Evolutionary conservation across 2,888 invertebrate genomes (phyloP).

Genomic region (Hemaris fuciformis): DNA sequence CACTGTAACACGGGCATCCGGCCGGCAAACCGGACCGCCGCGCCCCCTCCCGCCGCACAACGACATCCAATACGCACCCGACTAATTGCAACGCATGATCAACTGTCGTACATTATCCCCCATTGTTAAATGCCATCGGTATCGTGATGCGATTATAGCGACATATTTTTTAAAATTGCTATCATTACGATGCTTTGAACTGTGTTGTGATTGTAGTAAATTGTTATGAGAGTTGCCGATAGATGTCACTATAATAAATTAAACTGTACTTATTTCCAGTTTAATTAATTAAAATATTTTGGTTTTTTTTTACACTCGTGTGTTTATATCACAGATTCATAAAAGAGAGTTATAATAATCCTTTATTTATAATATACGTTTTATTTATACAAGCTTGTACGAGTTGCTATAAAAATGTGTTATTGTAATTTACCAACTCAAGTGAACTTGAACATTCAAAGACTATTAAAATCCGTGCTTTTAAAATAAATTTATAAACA

Average conservation of each 20-base stretch:
- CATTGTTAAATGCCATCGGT: neutral
- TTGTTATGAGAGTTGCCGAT: neutral
- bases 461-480: too few species aligned
- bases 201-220: neutral
- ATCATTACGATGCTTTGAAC: too few species aligned
- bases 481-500: too few species aligned
- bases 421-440: neutral
- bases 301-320: too few species aligned
- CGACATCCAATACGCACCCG: constrained; percentile 22
- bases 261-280: neutral
- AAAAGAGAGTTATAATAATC: too few species aligned
- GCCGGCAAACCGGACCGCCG: constrained; percentile 27
- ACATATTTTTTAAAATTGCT: neutral
- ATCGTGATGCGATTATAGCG: neutral
- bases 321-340: too few species aligned
- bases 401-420: neutral
- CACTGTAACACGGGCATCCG: constrained; percentile 53
- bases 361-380: too few species aligned
- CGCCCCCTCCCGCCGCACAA: constrained; percentile 16
- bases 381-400: neutral
- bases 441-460: neutral
- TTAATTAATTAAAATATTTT: too few species aligned
- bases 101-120: neutral
- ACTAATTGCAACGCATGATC: constrained; percentile 12
- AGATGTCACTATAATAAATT: neutral